Evolutionary conservation across 2,113 vertebrate genomes (phyloP).

Genomic region (Oxygymnocypris stewartii): DNA sequence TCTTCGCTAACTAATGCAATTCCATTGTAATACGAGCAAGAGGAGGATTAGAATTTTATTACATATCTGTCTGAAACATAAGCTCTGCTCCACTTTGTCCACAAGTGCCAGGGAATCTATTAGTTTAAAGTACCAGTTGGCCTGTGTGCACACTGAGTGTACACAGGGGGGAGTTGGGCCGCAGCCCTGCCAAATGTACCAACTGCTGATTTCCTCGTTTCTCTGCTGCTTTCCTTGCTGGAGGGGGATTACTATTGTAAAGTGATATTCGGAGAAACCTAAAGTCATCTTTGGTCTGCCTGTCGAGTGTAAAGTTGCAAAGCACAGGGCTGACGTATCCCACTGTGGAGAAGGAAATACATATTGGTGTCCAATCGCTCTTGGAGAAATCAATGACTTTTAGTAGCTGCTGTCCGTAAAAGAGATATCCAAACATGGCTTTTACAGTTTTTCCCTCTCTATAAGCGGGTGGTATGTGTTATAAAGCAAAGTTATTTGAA

Average conservation of each 20-base stretch:
- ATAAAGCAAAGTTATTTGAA: neutral
- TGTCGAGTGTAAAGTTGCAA: constrained; percentile 42
- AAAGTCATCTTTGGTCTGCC: constrained; percentile 39
- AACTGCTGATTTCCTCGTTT: constrained; percentile 52
- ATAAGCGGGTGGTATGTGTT: neutral
- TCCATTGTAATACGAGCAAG: constrained; percentile 56
- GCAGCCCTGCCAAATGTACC: constrained; percentile 52
- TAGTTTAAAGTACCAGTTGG: constrained; percentile 83
- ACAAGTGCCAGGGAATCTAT: constrained; percentile 80
- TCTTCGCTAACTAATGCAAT: constrained; percentile 53
- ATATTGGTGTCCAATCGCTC: constrained; percentile 14
- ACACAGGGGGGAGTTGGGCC: constrained; percentile 38
- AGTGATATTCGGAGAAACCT: constrained; percentile 51
- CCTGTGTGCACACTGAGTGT: constrained; percentile 76
- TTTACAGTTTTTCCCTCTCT: constrained; percentile 1
- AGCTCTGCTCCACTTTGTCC: constrained; percentile 71
- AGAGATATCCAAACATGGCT: constrained; percentile 38
- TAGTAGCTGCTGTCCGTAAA: constrained; percentile 28
- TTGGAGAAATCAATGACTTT: constrained; percentile 19
- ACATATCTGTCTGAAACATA: constrained; percentile 56
- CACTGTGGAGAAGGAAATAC: constrained; percentile 32
- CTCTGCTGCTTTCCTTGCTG: constrained; percentile 44
- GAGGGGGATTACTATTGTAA: constrained; percentile 56
- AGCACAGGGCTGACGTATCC: constrained; percentile 28
- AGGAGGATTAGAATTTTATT: constrained; percentile 57